Conservation (phyloP, 2,797 vertebrate species). For the Poecilia wingei region DNA sequence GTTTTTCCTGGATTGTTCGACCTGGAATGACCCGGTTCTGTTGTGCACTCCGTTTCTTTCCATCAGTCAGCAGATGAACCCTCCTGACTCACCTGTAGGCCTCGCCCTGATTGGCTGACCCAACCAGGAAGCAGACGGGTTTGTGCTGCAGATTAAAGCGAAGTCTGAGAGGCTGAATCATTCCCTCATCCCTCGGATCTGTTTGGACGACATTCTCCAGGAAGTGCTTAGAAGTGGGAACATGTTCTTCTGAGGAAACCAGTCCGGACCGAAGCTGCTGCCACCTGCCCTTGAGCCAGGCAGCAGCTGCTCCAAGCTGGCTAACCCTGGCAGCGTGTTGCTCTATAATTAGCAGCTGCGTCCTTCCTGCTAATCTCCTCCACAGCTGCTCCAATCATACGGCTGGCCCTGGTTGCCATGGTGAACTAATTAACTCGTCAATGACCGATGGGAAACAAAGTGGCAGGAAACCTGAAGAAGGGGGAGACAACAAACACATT, state of each 20-base stretch:
- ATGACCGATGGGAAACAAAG: not conserved
- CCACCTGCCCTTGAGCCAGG: slow-evolving; percentile 44
- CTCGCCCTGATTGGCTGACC: slow-evolving; percentile 13
- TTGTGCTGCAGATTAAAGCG: slow-evolving; percentile 17
- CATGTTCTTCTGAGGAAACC: not conserved
- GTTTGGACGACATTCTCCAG: not conserved
- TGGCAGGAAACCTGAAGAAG: not conserved
- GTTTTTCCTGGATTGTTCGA: not conserved
- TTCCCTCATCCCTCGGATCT: slow-evolving; percentile 8
- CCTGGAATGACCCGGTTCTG: not conserved
- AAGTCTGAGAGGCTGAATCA: slow-evolving; percentile 7
- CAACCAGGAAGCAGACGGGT: not conserved
- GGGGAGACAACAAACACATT: not conserved
- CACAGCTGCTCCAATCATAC: slow-evolving; percentile 57
- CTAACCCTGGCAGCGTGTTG: slow-evolving; percentile 21
- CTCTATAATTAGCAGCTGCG: slow-evolving; percentile 58
- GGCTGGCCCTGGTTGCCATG: slow-evolving; percentile 44
- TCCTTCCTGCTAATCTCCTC: slow-evolving; percentile 51
- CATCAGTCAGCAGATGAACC: not conserved
- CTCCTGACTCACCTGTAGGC: slow-evolving; percentile 24
- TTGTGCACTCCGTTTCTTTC: not conserved
- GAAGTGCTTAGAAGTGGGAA: not conserved
- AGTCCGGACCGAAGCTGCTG: not conserved
- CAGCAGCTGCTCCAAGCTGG: slow-evolving; percentile 26
- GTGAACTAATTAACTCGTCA: slow-evolving; percentile 43